phyloP scores from a whole-genome alignment of 2,113 vertebrate genomes.

The Gopherus flavomarginatus region DNA sequence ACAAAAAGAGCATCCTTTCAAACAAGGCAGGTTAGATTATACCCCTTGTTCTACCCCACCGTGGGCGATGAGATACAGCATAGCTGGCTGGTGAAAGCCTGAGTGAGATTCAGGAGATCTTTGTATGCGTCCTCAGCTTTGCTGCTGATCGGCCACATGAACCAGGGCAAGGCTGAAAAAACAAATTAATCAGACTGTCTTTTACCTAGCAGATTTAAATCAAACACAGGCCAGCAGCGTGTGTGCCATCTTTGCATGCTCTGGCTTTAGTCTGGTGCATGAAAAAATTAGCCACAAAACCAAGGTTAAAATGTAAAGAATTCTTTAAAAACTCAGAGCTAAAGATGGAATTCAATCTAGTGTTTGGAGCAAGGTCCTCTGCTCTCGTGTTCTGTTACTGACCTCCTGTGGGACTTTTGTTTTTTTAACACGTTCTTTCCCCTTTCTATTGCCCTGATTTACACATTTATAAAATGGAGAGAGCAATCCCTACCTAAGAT shows the following conservation, averaged over 20 bases:
- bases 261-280: conserved; percentile 49
- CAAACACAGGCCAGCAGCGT: background rate
- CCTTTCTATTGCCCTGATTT: background rate
- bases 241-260: conserved; percentile 37
- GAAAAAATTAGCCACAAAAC: conserved; percentile 16
- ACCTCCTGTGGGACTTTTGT: fast-evolving
- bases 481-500: background rate
- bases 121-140: background rate
- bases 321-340: background rate
- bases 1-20: background rate
- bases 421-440: background rate
- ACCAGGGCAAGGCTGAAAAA: conserved; percentile 19
- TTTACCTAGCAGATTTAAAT: background rate
- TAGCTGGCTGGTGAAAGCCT: background rate
- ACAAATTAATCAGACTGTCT: conserved; percentile 58
- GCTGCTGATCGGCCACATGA: background rate
- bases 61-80: background rate
- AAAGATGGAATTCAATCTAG: background rate
- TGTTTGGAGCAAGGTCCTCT: background rate
- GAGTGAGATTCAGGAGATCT: background rate
- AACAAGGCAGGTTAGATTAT: background rate
- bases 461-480: fast-evolving
- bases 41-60: background rate
- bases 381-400: background rate
- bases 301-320: background rate